A percentile compares a stretch with the other conserved stretches of the same genome.
Conservation (phyloP, 2,888 invertebrate species). For the Melieria omissa region DNA sequence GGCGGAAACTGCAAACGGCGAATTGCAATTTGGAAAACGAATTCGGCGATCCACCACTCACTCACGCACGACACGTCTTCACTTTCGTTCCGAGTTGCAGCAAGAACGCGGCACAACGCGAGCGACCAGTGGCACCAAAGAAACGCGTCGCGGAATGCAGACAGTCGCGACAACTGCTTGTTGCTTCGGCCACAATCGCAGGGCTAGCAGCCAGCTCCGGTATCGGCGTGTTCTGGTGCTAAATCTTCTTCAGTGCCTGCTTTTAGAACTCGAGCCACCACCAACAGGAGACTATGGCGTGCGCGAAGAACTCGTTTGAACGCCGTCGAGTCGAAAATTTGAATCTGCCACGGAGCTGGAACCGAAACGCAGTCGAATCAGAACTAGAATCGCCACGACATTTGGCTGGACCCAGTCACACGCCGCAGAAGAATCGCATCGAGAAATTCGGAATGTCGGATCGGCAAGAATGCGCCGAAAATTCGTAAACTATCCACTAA, state of each 20-base stretch:
- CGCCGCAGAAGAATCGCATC: too few species aligned
- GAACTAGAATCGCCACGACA: too few species aligned
- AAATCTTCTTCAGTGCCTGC: neutral
- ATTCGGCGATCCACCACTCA: too few species aligned
- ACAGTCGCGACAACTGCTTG: neutral
- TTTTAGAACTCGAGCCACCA: too few species aligned
- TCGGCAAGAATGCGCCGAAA: conserved; percentile 37
- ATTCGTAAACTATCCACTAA: conserved; percentile 26
- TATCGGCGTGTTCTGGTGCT: neutral
- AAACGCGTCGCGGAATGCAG: neutral
- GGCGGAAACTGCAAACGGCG: too few species aligned
- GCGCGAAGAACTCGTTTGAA: too few species aligned
- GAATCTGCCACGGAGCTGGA: too few species aligned
- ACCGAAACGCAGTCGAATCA: too few species aligned
- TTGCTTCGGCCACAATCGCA: neutral
- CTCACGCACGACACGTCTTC: conserved; percentile 14
- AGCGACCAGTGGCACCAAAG: conserved; percentile 23
- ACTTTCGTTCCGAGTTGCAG: conserved; percentile 33
- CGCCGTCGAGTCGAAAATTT: too few species aligned
- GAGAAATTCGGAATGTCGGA: conserved; percentile 16
- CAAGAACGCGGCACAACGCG: conserved; percentile 22
- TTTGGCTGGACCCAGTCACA: too few species aligned
- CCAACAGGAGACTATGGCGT: too few species aligned
- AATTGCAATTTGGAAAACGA: too few species aligned
- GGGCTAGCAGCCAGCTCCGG: neutral